A percentile compares a stretch with the other conserved stretches of the same genome.
Evolutionary conservation across 1,140 invertebrate genomes (phyloP).

Genomic region (Branchinecta lindahli): DNA sequence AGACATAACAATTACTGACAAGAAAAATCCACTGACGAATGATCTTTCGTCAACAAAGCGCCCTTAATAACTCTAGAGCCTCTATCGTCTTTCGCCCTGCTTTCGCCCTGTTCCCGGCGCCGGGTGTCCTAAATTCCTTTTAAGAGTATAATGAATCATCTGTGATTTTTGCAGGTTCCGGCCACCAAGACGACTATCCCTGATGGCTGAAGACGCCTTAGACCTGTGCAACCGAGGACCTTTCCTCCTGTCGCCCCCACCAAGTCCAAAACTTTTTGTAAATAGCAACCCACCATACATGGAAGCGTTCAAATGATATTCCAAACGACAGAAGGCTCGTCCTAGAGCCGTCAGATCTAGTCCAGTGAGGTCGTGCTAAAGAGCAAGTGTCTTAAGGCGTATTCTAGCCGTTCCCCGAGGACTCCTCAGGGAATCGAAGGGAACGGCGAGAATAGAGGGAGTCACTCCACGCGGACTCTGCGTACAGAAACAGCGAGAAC

Average conservation of each 20-base stretch:
- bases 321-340: no score
- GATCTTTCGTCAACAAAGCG: no score
- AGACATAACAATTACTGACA: slow-evolving; percentile 37
- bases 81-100: slow-evolving; percentile 22
- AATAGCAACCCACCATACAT: slow-evolving; percentile 17
- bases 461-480: no score
- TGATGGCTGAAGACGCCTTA: slow-evolving; percentile 17
- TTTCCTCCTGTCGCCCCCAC: slow-evolving; percentile 17
- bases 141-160: slow-evolving; percentile 7
- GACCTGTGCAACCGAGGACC: slow-evolving; percentile 13
- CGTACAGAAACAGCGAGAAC: no score
- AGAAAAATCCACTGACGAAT: no score
- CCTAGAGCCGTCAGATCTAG: no score
- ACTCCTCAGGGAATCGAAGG: no score
- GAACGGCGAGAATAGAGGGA: no score
- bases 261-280: slow-evolving; percentile 17
- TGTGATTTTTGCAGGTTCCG: slow-evolving; percentile 15
- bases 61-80: slow-evolving; percentile 38
- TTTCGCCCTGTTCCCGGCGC: slow-evolving; percentile 9
- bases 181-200: slow-evolving; percentile 11
- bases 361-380: no score
- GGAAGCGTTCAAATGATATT: slow-evolving; percentile 18
- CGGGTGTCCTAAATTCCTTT: slow-evolving; percentile 14
- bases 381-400: no score
- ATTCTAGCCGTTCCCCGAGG: no score